Base-by-base conservation (phyloP, 1,140 invertebrate genomes). In the Drosophila biarmipes region DNA sequence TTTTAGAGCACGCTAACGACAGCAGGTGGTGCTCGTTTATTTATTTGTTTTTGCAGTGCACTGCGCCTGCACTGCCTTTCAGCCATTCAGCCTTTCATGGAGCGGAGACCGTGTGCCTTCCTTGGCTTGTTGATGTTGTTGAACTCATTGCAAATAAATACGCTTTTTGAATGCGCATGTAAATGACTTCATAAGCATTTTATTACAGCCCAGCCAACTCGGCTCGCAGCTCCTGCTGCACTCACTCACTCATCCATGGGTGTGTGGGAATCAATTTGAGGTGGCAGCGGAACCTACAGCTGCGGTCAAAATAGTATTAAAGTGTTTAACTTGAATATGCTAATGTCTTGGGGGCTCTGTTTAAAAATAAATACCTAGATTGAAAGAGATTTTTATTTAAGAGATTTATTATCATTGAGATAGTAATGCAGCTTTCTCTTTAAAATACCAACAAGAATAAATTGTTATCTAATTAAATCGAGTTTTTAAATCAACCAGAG, bases 171-270 rank as follows among this genome's bases (percentile, higher is more conserved):
- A 87, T 89, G 84, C 84, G 84, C 84, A 87, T 87, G 84, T 87
- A 87, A 87, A 87, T 87, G 84, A 87, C 84, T 89, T 87, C 84
- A 87, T 87, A 87, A 87, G 84, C 84, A 87, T 87, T 87, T 87
- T 87, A 90, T 90, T 90, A 90, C 73, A 49, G 75, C 73, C 77
- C 58, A 61, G 58, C 58, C 58, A 58, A 58, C 58, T 58, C 10
- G 14, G 53, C 31, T 40, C 17, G 10, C 56, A 80, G 79, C 52
- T 69, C 48, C 57, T 35, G 45, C 19, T 34, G 45, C 56, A 55
- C 53, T 57, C 49, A 35, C 49, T 55, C 49, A 53, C 15, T 17
- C 57, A 61, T 8, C 15, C 8, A 17, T 35, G 34, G 40, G 40
- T 17, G 42, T 66, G 62, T 61, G 10, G 35, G 74, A 81, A 81